phyloP scores from a whole-genome alignment of 2,113 vertebrate genomes.

The Ondatra zibethicus region DNA sequence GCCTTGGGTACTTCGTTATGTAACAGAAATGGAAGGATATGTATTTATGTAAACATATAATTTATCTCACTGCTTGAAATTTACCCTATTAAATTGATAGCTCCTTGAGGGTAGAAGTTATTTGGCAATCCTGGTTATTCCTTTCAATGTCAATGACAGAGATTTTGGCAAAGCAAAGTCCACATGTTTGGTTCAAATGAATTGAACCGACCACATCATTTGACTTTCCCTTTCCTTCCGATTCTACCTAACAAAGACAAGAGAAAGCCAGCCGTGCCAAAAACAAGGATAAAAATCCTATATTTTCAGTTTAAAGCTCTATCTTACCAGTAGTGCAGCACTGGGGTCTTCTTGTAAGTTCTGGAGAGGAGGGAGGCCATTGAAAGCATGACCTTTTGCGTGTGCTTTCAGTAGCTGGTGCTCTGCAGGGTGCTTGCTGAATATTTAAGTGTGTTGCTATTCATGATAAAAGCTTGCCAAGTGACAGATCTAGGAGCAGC shows the following conservation, averaged over 20 bases:
- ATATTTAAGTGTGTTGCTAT: slow-evolving; percentile 78
- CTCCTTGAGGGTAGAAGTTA: slow-evolving; percentile 15
- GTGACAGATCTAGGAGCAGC: slow-evolving; percentile 66
- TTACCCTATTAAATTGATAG: not conserved
- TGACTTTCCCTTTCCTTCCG: slow-evolving; percentile 38
- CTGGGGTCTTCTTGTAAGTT: slow-evolving; percentile 46
- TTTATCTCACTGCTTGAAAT: not conserved
- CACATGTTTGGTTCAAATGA: slow-evolving; percentile 39
- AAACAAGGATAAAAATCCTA: not conserved
- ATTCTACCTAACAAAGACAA: slow-evolving; percentile 44
- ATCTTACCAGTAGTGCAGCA: not conserved
- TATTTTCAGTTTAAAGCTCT: slow-evolving; percentile 53
- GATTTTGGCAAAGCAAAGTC: not conserved
- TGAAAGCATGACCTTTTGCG: slow-evolving; percentile 66
- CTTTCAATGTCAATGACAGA: slow-evolving; percentile 12
- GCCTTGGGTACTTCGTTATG: not conserved
- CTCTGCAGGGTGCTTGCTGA: slow-evolving; percentile 73
- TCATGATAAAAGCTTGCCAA: slow-evolving; percentile 72
- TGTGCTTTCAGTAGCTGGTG: slow-evolving; percentile 52
- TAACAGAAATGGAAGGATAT: not conserved
- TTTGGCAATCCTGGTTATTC: slow-evolving; percentile 1
- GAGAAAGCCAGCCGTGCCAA: slow-evolving; percentile 16
- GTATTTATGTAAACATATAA: not conserved
- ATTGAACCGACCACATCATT: slow-evolving; percentile 40
- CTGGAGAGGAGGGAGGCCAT: not conserved